A percentile compares a stretch with the other conserved stretches of the same genome.
Evolutionary conservation across 2,113 vertebrate species (phyloP).

Genomic region (Chamaetylas fuelleborni): DNA sequence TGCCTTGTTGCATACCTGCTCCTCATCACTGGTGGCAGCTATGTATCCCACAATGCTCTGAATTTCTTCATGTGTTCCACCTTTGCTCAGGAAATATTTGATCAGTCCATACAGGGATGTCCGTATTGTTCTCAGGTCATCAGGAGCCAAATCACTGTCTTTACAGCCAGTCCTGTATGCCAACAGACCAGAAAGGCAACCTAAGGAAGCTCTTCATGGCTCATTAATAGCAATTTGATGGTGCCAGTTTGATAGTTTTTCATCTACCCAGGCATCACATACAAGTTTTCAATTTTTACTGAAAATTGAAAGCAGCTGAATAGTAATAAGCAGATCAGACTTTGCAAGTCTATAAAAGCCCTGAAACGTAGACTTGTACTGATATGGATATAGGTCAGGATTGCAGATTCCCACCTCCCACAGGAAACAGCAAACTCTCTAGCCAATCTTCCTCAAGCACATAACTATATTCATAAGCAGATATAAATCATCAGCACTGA

Average conservation of each 20-base stretch:
- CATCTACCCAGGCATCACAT: not conserved
- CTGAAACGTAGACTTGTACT: not conserved
- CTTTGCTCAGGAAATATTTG: constrained; percentile 97
- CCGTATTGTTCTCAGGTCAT: constrained; percentile 89
- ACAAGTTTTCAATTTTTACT: not conserved
- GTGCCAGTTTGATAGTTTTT: not conserved
- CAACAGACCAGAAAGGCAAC: constrained; percentile 34
- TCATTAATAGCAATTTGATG: not conserved
- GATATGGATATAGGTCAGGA: not conserved
- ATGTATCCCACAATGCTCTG: constrained; percentile 94
- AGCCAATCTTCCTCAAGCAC: not conserved
- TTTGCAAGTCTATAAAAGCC: not conserved
- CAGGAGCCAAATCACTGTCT: constrained; percentile 81
- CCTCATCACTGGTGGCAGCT: constrained; percentile 89
- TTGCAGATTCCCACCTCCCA: not conserved
- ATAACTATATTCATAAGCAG: not conserved
- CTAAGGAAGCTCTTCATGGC: not conserved
- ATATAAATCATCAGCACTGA: not conserved
- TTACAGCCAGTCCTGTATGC: constrained; percentile 61
- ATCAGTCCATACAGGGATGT: constrained; percentile 88
- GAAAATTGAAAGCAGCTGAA: not conserved
- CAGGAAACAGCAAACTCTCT: not conserved
- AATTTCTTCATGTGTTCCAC: constrained; percentile 91
- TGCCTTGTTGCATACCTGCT: constrained; percentile 79
- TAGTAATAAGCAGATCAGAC: not conserved